Evolutionary conservation across 2,113 vertebrate species (phyloP).

Genomic region (Aplodontia rufa): DNA sequence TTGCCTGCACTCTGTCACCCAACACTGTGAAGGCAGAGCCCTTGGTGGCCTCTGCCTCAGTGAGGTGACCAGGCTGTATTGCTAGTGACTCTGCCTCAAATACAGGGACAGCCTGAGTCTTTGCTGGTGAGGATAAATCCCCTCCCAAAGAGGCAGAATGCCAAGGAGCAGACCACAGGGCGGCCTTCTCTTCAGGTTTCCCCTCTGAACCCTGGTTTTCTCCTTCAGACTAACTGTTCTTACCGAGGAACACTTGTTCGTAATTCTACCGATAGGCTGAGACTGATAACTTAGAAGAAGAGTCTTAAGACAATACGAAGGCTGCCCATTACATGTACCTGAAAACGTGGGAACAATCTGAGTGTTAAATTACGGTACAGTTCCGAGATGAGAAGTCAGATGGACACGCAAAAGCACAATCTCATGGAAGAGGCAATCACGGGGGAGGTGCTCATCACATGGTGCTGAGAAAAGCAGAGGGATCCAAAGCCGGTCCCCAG

Average conservation of each 20-base stretch:
- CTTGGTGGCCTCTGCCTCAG: not conserved
- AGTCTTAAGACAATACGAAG: not conserved
- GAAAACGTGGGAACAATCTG: not conserved
- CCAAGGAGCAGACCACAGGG: not conserved
- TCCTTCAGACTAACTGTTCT: not conserved
- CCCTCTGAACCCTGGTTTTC: not conserved
- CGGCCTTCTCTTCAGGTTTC: not conserved
- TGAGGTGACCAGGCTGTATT: not conserved
- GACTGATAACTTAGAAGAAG: not conserved
- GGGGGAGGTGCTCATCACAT: not conserved
- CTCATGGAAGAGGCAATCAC: not conserved
- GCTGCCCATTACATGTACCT: not conserved
- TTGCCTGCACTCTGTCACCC: not conserved
- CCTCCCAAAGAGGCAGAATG: not conserved
- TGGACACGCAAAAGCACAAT: not conserved
- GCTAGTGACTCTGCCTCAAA: not conserved
- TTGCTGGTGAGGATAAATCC: not conserved
- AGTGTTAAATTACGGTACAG: not conserved
- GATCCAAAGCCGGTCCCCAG: not conserved
- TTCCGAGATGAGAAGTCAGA: not conserved
- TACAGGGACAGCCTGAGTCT: not conserved
- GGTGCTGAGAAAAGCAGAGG: not conserved
- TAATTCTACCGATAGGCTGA: not conserved
- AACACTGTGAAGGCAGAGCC: not conserved
- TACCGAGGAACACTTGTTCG: not conserved